Evolutionary conservation across 2,888 invertebrate genomes (phyloP).

Genomic region (Endotricha flammealis): DNA sequence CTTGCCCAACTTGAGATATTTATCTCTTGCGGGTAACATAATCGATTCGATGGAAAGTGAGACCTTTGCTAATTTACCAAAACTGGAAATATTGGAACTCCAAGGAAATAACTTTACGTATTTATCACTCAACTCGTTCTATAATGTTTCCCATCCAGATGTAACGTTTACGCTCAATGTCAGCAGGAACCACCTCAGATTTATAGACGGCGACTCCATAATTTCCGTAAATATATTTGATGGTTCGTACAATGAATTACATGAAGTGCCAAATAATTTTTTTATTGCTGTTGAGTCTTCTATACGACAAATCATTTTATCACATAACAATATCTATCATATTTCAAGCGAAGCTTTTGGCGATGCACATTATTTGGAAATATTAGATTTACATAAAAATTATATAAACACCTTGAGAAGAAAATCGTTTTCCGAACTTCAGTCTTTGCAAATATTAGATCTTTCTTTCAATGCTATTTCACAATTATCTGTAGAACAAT

Average conservation of each 20-base stretch:
- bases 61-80: slow-evolving; percentile 86
- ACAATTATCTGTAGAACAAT: slow-evolving; percentile 88
- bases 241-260: slow-evolving; percentile 82
- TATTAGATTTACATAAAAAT: slow-evolving; percentile 85
- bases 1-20: slow-evolving; percentile 86
- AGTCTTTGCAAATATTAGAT: slow-evolving; percentile 87
- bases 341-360: slow-evolving; percentile 87
- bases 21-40: slow-evolving; percentile 90
- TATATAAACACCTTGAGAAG: slow-evolving; percentile 84
- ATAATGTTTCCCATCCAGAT: slow-evolving; percentile 82
- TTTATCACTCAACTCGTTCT: slow-evolving; percentile 82
- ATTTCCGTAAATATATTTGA: slow-evolving; percentile 84
- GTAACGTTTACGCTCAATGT: slow-evolving; percentile 85
- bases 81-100: slow-evolving; percentile 86
- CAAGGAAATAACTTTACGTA: slow-evolving; percentile 86
- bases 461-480: slow-evolving; percentile 86
- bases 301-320: slow-evolving; percentile 83
- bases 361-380: slow-evolving; percentile 83
- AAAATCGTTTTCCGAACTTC: slow-evolving; percentile 86
- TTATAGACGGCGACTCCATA: slow-evolving; percentile 64
- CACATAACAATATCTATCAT: slow-evolving; percentile 84
- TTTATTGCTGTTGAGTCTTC: slow-evolving; percentile 81
- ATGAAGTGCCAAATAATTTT: slow-evolving; percentile 81
- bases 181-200: slow-evolving; percentile 82
- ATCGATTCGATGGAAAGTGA: slow-evolving; percentile 84